These are phyloP conservation scores for Xestia rhomboidea DNA, from an alignment of 2,888 invertebrate species.

Conservation along the genomic window DNA sequence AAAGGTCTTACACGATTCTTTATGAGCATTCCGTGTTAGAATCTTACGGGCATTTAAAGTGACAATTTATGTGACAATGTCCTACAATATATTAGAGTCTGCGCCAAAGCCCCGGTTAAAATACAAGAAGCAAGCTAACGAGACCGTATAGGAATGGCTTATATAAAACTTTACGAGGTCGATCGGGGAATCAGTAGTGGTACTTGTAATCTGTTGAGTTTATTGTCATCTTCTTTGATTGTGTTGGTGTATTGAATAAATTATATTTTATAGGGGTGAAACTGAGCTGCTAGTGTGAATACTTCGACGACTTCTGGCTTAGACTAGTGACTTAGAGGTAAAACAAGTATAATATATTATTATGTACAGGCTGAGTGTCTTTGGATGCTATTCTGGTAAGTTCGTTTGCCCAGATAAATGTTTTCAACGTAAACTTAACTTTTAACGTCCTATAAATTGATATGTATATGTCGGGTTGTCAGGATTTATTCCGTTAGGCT, in stretches of 20 bases:
- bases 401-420: neutral
- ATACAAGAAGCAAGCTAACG: constrained; percentile 73
- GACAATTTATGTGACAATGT: constrained; percentile 81
- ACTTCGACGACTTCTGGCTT: neutral
- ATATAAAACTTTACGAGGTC: constrained; percentile 73
- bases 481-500: no score
- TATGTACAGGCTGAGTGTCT: neutral
- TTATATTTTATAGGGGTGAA: neutral
- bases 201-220: constrained; percentile 50
- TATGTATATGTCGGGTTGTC: no score
- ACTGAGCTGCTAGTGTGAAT: neutral
- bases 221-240: constrained; percentile 23
- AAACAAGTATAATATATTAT: neutral
- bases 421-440: neutral
- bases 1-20: constrained; percentile 68
- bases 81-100: constrained; percentile 78
- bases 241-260: constrained; percentile 1
- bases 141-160: constrained; percentile 71
- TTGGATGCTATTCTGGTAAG: neutral
- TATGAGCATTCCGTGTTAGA: constrained; percentile 73
- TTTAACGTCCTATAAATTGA: neutral
- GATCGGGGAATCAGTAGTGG: constrained; percentile 58
- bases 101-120: constrained; percentile 69
- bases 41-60: constrained; percentile 75
- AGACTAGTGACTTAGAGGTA: neutral